phyloP scores from a whole-genome alignment of 2,888 invertebrate genomes.

The Conchocele bisecta region DNA sequence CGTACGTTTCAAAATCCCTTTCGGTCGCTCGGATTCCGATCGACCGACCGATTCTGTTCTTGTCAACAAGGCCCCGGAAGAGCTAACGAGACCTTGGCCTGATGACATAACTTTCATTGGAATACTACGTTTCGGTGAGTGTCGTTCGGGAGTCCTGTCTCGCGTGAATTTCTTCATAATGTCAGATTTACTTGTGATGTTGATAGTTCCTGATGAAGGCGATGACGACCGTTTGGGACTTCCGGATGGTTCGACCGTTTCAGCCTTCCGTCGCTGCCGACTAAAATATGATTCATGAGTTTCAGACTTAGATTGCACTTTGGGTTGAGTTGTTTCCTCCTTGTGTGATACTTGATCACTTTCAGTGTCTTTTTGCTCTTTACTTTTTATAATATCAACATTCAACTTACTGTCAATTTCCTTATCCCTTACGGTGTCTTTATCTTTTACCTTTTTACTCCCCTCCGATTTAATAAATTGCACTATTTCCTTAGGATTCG shows the following conservation, averaged over 20 bases:
- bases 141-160: conserved; percentile 54
- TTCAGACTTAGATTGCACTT: no score
- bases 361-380: no score
- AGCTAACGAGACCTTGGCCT: conserved; percentile 2
- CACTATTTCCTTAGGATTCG: conserved; percentile 58
- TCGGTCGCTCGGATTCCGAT: conserved; percentile 64
- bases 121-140: conserved; percentile 32
- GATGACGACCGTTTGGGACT: no score
- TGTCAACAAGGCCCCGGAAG: not conserved
- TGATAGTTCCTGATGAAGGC: conserved; percentile 35
- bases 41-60: conserved; percentile 65
- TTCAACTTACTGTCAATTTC: conserved; percentile 2
- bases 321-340: no score
- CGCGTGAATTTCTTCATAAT: conserved; percentile 52
- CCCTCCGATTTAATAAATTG: conserved; percentile 61
- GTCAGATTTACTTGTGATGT: conserved; percentile 50
- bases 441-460: conserved; percentile 29
- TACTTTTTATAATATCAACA: conserved; percentile 1
- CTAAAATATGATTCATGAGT: no score
- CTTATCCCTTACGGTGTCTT: conserved; percentile 4
- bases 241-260: no score
- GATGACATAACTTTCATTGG: conserved; percentile 51
- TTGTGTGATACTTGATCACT: no score
- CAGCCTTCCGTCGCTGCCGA: no score
- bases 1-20: conserved; percentile 74